Conservation (phyloP, 2,113 vertebrate species). For the Picathartes gymnocephalus region DNA sequence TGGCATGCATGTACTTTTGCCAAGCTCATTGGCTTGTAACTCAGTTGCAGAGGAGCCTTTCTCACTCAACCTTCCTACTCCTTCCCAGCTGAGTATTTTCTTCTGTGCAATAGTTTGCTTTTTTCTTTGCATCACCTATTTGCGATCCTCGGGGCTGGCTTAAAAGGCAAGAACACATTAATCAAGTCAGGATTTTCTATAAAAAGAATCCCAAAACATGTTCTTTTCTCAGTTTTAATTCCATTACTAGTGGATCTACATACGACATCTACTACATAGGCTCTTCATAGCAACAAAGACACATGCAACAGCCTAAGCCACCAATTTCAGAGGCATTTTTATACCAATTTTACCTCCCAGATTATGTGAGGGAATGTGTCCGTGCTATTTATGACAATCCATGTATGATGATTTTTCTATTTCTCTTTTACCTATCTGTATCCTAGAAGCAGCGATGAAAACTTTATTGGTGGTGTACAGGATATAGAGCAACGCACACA, state of each 20-base stretch:
- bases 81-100: not conserved
- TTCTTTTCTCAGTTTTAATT: not conserved
- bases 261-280: not conserved
- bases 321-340: not conserved
- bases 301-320: not conserved
- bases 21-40: not conserved
- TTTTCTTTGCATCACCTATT: constrained; percentile 22
- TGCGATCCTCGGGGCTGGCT: not conserved
- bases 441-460: not conserved
- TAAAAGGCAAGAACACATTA: constrained; percentile 44
- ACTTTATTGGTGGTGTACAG: not conserved
- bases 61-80: not conserved
- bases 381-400: not conserved
- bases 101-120: not conserved
- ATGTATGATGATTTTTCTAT: not conserved
- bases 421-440: not conserved
- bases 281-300: not conserved
- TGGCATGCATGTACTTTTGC: not conserved
- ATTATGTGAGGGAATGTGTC: not conserved
- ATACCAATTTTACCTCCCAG: not conserved
- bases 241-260: not conserved
- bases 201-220: not conserved
- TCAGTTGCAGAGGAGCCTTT: not conserved
- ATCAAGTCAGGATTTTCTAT: constrained; percentile 32
- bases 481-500: not conserved